Evolutionary conservation across 2,888 invertebrate species (phyloP).

Genomic region (Anthrax anthrax): DNA sequence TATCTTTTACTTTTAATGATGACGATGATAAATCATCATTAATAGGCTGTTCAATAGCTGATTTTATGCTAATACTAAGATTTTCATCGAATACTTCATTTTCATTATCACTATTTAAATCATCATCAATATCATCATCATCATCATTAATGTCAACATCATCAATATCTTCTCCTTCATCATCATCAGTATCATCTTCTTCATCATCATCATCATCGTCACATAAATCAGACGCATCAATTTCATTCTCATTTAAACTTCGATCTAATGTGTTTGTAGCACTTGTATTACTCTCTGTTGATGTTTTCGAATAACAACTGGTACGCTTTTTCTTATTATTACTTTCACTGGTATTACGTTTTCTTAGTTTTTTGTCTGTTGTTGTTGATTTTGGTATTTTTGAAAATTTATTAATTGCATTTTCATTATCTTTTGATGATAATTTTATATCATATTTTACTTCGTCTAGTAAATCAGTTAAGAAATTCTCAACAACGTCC

Average conservation of each 20-base stretch:
- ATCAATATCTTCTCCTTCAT: slow-evolving; percentile 23
- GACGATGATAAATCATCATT: neutral
- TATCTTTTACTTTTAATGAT: neutral
- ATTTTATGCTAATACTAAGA: neutral
- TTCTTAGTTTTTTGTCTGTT: no score
- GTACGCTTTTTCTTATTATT: slow-evolving; percentile 25
- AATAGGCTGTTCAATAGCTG: no score
- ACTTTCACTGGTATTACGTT: neutral
- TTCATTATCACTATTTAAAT: slow-evolving; percentile 20
- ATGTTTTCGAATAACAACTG: slow-evolving; percentile 33
- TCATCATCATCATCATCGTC: slow-evolving; percentile 23
- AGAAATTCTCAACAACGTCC: slow-evolving; percentile 39
- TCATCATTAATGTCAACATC: neutral
- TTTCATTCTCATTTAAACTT: slow-evolving; percentile 12
- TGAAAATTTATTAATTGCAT: slow-evolving; percentile 18
- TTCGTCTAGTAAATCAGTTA: slow-evolving; percentile 43
- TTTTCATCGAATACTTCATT: slow-evolving; percentile 20
- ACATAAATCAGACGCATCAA: slow-evolving; percentile 10
- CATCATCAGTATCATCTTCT: slow-evolving; percentile 17
- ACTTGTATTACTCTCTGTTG: slow-evolving; percentile 32
- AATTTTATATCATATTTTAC: slow-evolving; percentile 30
- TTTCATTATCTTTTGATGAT: slow-evolving; percentile 14
- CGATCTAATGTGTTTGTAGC: slow-evolving; percentile 10
- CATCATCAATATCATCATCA: slow-evolving; percentile 2
- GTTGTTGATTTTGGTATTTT: slow-evolving; percentile 12